Evolutionary conservation across 2,797 vertebrate genomes (phyloP), one percentile per base, ranked within the genome.

Genomic region (Galago senegalensis): DNA sequence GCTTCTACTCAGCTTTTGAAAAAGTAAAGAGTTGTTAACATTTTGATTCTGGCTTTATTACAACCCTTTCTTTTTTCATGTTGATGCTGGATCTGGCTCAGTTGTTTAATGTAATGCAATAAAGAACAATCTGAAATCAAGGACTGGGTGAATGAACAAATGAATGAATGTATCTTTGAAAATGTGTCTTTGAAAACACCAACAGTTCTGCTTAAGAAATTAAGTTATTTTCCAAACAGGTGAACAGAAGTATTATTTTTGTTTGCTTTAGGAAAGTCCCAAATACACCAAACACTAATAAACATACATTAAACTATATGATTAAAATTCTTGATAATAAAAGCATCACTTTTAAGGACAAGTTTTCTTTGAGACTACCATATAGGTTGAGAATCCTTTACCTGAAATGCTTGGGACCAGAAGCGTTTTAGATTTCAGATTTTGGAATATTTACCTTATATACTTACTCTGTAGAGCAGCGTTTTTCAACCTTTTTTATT

Each of bases 261-360:
- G n/a, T 70, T 81, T 43, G 20, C 27, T 81, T 76, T n/a, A 63
- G n/a, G 95, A 60, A 83, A 79, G 58, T 77, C 81, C 34, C 72
- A 80, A 75, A 77, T 9, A 96, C 21, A 76, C 6, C 31, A 63
- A 94, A 86, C 18, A 75, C 34, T 23, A 89, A 37, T 56, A 77
- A 76, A 58, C 27, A 83, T 21, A 43, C 1, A 37, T 61, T 79
- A 96, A 70, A 70, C 17, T 67, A 18, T 1, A 27, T 29, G 29
- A 89, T 69, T 85, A 27, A 87, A 94, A 94, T 63, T 69, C 31
- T 34, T 34, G 31, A 34, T 81, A 13, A 88, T 67, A 85, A 91
- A 70, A 91, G 73, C 31, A 69, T 34, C 63, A 58, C 16, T 27
- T 77, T 65, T 65, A 94, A 90, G 34, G 72, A 46, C 91, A 91